Percentiles rank a stretch among this genome's conserved stretches.
These are phyloP conservation scores for Octomys mimax DNA, from an alignment of 2,797 vertebrate genomes.

Conservation along the genomic window DNA sequence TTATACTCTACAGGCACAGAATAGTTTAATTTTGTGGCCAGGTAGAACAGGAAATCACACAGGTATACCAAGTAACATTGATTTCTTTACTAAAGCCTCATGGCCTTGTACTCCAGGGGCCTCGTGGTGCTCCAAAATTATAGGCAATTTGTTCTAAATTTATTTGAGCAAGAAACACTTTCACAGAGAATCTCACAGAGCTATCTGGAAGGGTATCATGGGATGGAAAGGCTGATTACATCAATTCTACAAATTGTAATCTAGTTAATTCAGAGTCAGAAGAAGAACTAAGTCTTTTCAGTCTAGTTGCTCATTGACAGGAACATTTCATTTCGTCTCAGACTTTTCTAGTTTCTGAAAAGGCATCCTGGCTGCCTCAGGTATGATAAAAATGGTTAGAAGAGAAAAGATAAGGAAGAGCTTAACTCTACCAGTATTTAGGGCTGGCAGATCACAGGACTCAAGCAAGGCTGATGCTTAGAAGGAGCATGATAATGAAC, in stretches of 20 bases:
- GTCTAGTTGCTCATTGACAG: neutral
- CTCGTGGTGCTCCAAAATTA: neutral
- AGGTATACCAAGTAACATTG: neutral
- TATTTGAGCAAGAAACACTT: slow-evolving; percentile 8
- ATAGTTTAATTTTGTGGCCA: neutral
- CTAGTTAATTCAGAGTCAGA: neutral
- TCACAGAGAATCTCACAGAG: slow-evolving; percentile 5
- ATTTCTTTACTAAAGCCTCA: slow-evolving; percentile 42
- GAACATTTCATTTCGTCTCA: neutral
- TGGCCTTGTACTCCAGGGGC: slow-evolving; percentile 17
- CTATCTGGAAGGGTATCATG: neutral
- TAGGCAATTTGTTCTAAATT: slow-evolving; percentile 31
- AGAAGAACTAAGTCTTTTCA: slow-evolving; percentile 37
- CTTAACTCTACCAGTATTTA: neutral
- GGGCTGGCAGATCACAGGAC: neutral
- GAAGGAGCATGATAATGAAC: neutral
- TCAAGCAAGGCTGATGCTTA: neutral
- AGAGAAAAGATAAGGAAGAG: neutral
- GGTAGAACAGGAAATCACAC: neutral
- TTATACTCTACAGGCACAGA: neutral
- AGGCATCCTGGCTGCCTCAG: neutral
- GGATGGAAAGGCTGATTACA: neutral
- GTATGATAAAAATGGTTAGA: slow-evolving; percentile 4
- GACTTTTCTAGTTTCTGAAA: neutral
- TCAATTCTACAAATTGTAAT: neutral